These are phyloP conservation scores for Campoletis raptor DNA, from an alignment of 2,888 invertebrate species.

Conservation along the genomic window DNA sequence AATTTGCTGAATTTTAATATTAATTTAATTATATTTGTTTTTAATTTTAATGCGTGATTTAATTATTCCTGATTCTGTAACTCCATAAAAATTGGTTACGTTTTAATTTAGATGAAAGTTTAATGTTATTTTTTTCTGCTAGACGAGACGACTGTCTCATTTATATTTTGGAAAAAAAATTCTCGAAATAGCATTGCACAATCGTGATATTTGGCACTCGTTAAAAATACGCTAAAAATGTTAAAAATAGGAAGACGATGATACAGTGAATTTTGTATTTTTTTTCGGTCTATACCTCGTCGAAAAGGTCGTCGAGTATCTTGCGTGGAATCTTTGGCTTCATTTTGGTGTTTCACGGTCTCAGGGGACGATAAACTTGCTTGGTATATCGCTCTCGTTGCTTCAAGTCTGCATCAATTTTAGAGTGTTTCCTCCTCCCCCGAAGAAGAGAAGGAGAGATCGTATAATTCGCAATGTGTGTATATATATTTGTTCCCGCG, in stretches of 20 bases:
- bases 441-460: not conserved
- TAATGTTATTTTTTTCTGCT: not conserved
- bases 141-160: not conserved
- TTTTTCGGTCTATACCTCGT: slow-evolving; percentile 78
- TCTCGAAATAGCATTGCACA: not conserved
- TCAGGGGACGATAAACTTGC: slow-evolving; percentile 32
- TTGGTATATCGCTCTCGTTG: not conserved
- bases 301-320: slow-evolving; percentile 82
- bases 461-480: slow-evolving; percentile 39
- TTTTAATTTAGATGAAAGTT: not conserved
- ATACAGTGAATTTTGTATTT: slow-evolving; percentile 13
- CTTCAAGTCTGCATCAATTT: slow-evolving; percentile 36
- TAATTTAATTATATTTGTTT: no score
- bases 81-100: no score
- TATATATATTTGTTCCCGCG: slow-evolving; percentile 17
- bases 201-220: not conserved
- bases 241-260: not conserved
- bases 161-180: not conserved
- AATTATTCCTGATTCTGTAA: no score
- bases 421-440: slow-evolving; percentile 51
- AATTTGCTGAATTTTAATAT: no score
- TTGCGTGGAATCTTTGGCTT: slow-evolving; percentile 80
- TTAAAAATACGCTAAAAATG: not conserved
- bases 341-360: slow-evolving; percentile 75
- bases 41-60: no score